Evolutionary conservation across 1,140 invertebrate genomes (phyloP).

Genomic region (Apis mellifera): Amel_HAv3.1 CM009943.2:4068001-4068500

Average conservation of each 20-base stretch:
- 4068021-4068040: slow-evolving; percentile 21
- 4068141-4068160: slow-evolving; percentile 44
- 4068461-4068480: slow-evolving; percentile 46
- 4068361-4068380: not conserved
- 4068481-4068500: slow-evolving; percentile 54
- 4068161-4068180: slow-evolving; percentile 29
- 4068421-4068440: slow-evolving; percentile 26
- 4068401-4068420: slow-evolving; percentile 36
- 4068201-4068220: not conserved
- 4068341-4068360: slow-evolving; percentile 19
- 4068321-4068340: not conserved
- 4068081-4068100: slow-evolving; percentile 13
- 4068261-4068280: too few species aligned
- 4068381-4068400: not conserved
- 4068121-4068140: slow-evolving; percentile 44
- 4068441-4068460: not conserved
- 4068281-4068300: not conserved
- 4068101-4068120: slow-evolving; percentile 38
- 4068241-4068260: not conserved
- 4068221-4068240: slow-evolving; percentile 40
- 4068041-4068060: not conserved
- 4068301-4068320: not conserved
- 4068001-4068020: slow-evolving; percentile 43
- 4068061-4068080: slow-evolving; percentile 31
- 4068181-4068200: not conserved